A percentile compares a stretch with the other conserved stretches of the same genome.
These are phyloP conservation scores for Drosophila cardini DNA, from an alignment of 1,140 invertebrate species.

Conservation along the genomic window DNA sequence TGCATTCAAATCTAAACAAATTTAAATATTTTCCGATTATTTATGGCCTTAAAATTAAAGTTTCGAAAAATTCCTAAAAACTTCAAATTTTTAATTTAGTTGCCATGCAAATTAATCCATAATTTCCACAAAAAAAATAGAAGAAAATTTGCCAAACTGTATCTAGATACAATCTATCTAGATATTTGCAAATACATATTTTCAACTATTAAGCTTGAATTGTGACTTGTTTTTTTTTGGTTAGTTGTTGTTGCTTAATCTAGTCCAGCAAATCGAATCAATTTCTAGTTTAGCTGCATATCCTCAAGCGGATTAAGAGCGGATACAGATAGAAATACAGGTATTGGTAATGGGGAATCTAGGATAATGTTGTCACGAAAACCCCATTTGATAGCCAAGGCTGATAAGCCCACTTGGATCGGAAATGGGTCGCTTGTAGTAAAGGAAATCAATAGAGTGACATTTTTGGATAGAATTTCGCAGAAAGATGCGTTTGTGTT, in stretches of 20 bases:
- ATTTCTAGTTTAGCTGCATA: conserved; percentile 12
- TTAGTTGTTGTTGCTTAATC: neutral
- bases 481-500: conserved; percentile 36
- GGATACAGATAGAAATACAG: conserved; percentile 5
- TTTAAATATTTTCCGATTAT: too few species aligned
- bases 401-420: neutral
- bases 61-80: too few species aligned
- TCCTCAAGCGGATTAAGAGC: conserved; percentile 6
- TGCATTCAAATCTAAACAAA: too few species aligned
- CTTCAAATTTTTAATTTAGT: neutral
- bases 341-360: conserved; percentile 37
- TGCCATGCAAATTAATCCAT: neutral
- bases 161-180: neutral
- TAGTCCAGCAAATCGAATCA: conserved; percentile 6
- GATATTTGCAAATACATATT: conserved; percentile 1
- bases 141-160: conserved; percentile 1
- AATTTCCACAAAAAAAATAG: neutral
- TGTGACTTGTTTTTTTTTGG: conserved; percentile 1
- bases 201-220: neutral
- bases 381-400: conserved; percentile 42
- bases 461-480: conserved; percentile 23
- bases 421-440: conserved; percentile 12
- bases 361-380: conserved; percentile 60
- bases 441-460: conserved; percentile 24
- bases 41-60: too few species aligned